A percentile compares a stretch with the other conserved stretches of the same genome.
These are phyloP conservation scores for Bradypodion ventrale DNA, from an alignment of 2,797 vertebrate species.

Conservation along the genomic window DNA sequence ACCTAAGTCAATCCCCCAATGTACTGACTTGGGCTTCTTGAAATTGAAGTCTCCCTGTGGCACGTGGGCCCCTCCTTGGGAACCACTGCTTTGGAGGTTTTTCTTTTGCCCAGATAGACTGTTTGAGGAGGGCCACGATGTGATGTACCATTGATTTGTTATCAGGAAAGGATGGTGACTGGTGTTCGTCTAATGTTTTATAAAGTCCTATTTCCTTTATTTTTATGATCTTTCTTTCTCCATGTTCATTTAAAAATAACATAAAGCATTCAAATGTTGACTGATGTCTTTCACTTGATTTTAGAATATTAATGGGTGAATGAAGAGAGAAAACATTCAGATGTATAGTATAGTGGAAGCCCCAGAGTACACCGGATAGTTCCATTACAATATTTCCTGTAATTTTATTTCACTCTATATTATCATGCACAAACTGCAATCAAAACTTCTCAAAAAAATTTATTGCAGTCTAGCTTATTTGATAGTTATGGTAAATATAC, in stretches of 20 bases:
- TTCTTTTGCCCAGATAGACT: slow-evolving; percentile 24
- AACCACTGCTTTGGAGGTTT: not conserved
- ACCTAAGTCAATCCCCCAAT: no score
- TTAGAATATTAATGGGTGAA: not conserved
- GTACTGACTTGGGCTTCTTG: no score
- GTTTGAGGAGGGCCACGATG: not conserved
- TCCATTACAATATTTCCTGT: slow-evolving; percentile 20
- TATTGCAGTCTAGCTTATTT: slow-evolving; percentile 10
- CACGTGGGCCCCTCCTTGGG: no score
- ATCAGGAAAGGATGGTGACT: not conserved
- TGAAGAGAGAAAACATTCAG: not conserved
- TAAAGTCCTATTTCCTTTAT: not conserved
- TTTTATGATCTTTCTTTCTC: slow-evolving; percentile 13
- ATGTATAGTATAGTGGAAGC: not conserved
- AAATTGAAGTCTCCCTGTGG: no score
- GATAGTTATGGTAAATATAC: not conserved
- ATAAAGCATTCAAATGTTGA: not conserved
- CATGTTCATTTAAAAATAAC: slow-evolving; percentile 29
- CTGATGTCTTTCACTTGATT: not conserved
- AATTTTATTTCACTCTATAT: not conserved
- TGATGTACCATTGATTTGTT: not conserved
- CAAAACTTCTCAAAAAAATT: slow-evolving; percentile 14
- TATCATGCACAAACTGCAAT: slow-evolving; percentile 27
- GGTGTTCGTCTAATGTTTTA: not conserved
- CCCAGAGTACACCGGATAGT: not conserved